Evolutionary conservation across 2,888 invertebrate genomes (phyloP).

Genomic region (Melieria picta): DNA sequence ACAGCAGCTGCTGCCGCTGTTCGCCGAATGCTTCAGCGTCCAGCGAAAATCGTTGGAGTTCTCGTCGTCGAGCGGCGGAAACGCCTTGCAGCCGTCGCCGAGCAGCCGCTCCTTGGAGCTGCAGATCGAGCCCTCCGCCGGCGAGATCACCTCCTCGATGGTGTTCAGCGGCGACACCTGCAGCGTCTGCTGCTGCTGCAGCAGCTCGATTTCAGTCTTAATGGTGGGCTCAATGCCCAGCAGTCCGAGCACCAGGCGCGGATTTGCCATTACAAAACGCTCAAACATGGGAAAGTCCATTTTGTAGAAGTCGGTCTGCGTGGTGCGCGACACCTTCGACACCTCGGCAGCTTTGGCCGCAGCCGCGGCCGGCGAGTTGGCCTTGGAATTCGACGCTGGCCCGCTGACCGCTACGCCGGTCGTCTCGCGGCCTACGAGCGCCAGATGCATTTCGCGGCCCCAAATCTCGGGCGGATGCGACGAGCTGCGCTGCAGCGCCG

Average conservation of each 20-base stretch:
- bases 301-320: constrained; percentile 63
- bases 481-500: constrained; percentile 76
- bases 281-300: constrained; percentile 64
- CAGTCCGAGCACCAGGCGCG: constrained; percentile 77
- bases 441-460: constrained; percentile 72
- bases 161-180: constrained; percentile 61
- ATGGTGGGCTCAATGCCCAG: constrained; percentile 76
- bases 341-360: constrained; percentile 22
- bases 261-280: constrained; percentile 74
- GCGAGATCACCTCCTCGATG: constrained; percentile 62
- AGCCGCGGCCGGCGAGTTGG: constrained; percentile 39
- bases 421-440: neutral
- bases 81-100: constrained; percentile 38
- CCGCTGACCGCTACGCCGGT: neutral
- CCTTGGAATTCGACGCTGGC: constrained; percentile 42
- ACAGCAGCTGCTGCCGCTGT: constrained; percentile 56
- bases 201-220: constrained; percentile 60
- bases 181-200: constrained; percentile 62
- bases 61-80: constrained; percentile 55
- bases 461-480: constrained; percentile 89
- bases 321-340: constrained; percentile 49
- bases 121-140: constrained; percentile 46
- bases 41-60: constrained; percentile 52
- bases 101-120: constrained; percentile 48
- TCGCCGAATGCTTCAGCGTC: constrained; percentile 56